A percentile compares a stretch with the other conserved stretches of the same genome.
These are phyloP conservation scores for Pteromalus puparum DNA, from an alignment of 1,140 invertebrate genomes.

Conservation along the genomic window DNA sequence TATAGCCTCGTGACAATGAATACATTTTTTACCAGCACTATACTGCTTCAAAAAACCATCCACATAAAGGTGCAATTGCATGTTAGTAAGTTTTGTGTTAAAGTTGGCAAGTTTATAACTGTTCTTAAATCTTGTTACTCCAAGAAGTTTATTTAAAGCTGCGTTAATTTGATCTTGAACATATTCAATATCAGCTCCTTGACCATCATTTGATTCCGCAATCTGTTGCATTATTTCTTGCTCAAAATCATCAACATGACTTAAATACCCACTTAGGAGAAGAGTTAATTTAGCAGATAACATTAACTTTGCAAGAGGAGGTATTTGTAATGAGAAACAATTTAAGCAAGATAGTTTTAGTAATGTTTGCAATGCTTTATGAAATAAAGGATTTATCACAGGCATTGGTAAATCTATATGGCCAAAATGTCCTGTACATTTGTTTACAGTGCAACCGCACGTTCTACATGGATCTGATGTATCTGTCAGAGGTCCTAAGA, in stretches of 20 bases:
- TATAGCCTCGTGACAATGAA: slow-evolving; percentile 79
- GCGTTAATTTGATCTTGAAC: slow-evolving; percentile 61
- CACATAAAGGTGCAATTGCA: slow-evolving; percentile 78
- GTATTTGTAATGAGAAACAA: slow-evolving; percentile 84
- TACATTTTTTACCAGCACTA: slow-evolving; percentile 78
- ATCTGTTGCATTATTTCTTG: slow-evolving; percentile 61
- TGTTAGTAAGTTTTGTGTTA: slow-evolving; percentile 78
- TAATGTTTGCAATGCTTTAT: slow-evolving; percentile 82
- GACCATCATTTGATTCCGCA: slow-evolving; percentile 9
- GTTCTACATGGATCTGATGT: slow-evolving; percentile 86
- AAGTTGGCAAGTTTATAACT: slow-evolving; percentile 1
- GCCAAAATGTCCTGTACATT: slow-evolving; percentile 96
- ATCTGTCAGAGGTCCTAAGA: slow-evolving; percentile 78
- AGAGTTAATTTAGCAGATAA: slow-evolving; percentile 85
- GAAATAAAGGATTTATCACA: slow-evolving; percentile 94
- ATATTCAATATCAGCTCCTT: slow-evolving; percentile 53
- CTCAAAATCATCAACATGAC: slow-evolving; percentile 82
- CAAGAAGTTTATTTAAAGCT: slow-evolving; percentile 60
- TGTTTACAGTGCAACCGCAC: slow-evolving; percentile 81
- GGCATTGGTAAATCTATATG: slow-evolving; percentile 94
- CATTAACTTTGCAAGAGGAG: slow-evolving; percentile 80
- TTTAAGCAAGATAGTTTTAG: slow-evolving; percentile 82
- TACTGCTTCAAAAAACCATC: slow-evolving; percentile 77
- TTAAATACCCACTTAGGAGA: slow-evolving; percentile 84
- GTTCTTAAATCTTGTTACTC: slow-evolving; percentile 56